These are phyloP conservation scores for Acrocyrtus sp. DNA, from an alignment of 2,888 invertebrate genomes.

Conservation along the genomic window DNA sequence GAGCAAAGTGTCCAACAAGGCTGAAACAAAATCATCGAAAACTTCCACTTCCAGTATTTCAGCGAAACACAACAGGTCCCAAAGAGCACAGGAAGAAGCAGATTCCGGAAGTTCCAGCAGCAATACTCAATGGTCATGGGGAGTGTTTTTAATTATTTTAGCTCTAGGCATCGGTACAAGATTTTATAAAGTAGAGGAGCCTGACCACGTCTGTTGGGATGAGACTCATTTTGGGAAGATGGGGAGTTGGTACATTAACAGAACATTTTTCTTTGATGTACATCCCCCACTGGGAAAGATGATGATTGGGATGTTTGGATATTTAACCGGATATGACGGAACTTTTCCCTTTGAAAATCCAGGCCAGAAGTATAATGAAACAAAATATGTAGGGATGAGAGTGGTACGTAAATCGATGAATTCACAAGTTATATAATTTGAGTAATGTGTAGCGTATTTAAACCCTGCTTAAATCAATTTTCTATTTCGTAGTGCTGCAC, in stretches of 20 bases:
- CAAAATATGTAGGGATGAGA: conserved; percentile 92
- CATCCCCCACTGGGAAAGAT: conserved; percentile 99
- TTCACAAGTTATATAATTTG: not conserved
- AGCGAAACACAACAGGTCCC: conserved; percentile 14
- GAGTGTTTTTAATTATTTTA: conserved; percentile 74
- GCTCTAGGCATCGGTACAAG: conserved; percentile 78
- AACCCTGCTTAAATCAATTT: not conserved
- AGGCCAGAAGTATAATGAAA: conserved; percentile 91
- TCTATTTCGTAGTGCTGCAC: conserved; percentile 81
- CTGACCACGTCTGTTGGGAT: conserved; percentile 97
- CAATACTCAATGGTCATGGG: conserved; percentile 66
- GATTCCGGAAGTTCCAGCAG: not conserved
- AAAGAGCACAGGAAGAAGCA: too few relatives aligned
- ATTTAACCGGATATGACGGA: conserved; percentile 93
- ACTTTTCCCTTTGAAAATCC: conserved; percentile 95
- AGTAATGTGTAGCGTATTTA: not conserved
- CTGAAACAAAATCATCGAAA: not conserved
- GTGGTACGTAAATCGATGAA: conserved; percentile 73
- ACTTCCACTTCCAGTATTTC: conserved; percentile 14
- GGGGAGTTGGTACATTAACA: conserved; percentile 98
- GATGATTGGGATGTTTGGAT: conserved; percentile 92
- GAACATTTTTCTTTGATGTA: conserved; percentile 98
- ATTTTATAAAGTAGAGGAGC: conserved; percentile 89
- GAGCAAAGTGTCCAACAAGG: conserved; percentile 16
- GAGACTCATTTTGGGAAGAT: conserved; percentile 99